phyloP scores from a whole-genome alignment of 2,888 invertebrate genomes.

The Cephus rjabovi region DNA sequence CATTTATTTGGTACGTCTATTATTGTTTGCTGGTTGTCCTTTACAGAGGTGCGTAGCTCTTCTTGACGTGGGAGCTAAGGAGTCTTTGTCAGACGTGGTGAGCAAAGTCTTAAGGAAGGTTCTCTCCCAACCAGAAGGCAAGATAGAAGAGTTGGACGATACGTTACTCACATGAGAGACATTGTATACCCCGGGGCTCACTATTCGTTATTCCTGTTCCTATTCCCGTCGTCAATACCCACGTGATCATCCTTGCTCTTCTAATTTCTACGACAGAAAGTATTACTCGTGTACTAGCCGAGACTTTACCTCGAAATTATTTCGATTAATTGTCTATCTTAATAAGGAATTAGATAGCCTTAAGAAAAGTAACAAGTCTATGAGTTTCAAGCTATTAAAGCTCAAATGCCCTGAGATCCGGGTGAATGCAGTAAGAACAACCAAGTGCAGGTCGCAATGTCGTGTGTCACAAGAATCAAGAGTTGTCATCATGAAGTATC shows the following conservation, averaged over 20 bases:
- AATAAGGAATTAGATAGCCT: conserved; percentile 40
- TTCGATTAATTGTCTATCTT: conserved; percentile 38
- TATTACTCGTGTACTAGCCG: conserved; percentile 31
- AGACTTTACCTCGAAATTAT: conserved; percentile 34
- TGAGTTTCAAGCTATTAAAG: conserved; percentile 37
- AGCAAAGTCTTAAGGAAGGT: conserved; percentile 88
- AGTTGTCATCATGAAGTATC: background rate
- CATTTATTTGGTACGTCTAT: background rate
- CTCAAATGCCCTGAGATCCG: conserved; percentile 27
- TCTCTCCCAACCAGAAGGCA: conserved; percentile 80
- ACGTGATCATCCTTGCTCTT: conserved; percentile 8
- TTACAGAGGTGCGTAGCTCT: conserved; percentile 78
- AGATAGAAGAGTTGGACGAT: conserved; percentile 93
- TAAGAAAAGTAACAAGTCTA: conserved; percentile 31
- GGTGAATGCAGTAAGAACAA: background rate
- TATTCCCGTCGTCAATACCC: conserved; percentile 28
- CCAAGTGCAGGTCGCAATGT: background rate
- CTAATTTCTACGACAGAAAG: conserved; percentile 32
- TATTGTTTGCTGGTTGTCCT: background rate
- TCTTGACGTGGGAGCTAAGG: conserved; percentile 88
- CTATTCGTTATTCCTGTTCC: conserved; percentile 34
- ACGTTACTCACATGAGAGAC: conserved; percentile 84
- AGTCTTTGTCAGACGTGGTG: conserved; percentile 89
- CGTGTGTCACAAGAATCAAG: background rate
- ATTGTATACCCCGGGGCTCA: conserved; percentile 45